These are phyloP conservation scores for Onychomys arenicola DNA, from an alignment of 2,797 vertebrate genomes.

Conservation along the genomic window DNA sequence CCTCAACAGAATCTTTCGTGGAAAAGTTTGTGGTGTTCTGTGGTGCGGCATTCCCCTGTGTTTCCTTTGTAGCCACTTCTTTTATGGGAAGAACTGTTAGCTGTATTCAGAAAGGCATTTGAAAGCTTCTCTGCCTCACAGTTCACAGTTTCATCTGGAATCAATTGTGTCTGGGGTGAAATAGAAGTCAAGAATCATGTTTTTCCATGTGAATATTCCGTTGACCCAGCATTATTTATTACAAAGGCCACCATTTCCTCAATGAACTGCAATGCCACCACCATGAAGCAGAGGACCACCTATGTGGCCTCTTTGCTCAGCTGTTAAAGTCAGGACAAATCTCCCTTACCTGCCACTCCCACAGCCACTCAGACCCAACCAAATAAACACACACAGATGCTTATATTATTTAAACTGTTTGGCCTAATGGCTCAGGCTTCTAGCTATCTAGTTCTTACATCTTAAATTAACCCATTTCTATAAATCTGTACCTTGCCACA, in stretches of 20 bases:
- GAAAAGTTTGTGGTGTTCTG: neutral
- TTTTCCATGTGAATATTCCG: slow-evolving; percentile 40
- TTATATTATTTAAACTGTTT: too few relatives aligned
- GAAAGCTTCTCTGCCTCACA: neutral
- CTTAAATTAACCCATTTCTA: too few relatives aligned
- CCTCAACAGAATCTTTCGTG: neutral
- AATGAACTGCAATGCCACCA: neutral
- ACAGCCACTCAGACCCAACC: too few relatives aligned
- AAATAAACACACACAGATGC: too few relatives aligned
- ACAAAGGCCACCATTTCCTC: neutral
- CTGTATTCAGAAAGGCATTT: neutral
- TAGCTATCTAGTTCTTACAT: too few relatives aligned
- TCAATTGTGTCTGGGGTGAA: slow-evolving; percentile 34
- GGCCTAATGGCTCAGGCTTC: too few relatives aligned
- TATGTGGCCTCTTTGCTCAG: neutral
- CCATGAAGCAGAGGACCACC: neutral
- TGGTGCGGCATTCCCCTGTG: neutral
- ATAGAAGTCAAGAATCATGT: slow-evolving; percentile 55
- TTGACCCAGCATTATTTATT: slow-evolving; percentile 28
- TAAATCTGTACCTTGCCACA: too few relatives aligned
- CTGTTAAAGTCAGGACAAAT: too few relatives aligned
- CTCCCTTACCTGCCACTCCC: too few relatives aligned
- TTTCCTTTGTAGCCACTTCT: neutral
- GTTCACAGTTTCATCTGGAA: slow-evolving; percentile 53
- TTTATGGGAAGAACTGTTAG: neutral